Evolutionary conservation across 2,113 vertebrate genomes (phyloP).

Genomic region (Numida meleagris): DNA sequence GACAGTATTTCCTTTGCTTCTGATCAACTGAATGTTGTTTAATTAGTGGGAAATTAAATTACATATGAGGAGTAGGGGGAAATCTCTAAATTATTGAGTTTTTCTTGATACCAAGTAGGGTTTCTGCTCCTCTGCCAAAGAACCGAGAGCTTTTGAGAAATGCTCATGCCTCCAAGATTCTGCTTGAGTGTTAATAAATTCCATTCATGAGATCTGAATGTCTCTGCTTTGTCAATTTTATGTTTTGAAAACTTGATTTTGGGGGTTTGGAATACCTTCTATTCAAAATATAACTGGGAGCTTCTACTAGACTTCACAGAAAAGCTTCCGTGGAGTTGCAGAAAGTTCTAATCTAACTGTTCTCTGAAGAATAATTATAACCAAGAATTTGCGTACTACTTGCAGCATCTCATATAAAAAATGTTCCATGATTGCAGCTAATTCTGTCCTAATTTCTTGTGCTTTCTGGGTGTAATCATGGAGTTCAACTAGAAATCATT

Average conservation of each 20-base stretch:
- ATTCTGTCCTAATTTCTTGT: background rate
- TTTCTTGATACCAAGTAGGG: background rate
- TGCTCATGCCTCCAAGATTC: background rate
- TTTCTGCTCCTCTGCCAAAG: background rate
- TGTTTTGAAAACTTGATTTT: background rate
- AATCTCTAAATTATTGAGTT: background rate
- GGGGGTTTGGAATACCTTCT: background rate
- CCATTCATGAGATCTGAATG: background rate
- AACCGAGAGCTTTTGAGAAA: background rate
- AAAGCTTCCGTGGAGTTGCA: background rate
- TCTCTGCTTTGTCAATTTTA: background rate
- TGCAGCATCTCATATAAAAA: background rate
- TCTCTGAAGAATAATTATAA: background rate
- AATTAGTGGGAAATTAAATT: background rate
- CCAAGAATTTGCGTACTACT: background rate
- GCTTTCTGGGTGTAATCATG: background rate
- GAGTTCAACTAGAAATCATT: background rate
- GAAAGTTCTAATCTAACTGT: background rate
- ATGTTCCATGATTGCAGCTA: background rate
- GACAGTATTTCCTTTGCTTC: background rate
- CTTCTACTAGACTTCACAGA: background rate
- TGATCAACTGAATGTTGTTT: background rate
- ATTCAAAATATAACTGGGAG: background rate
- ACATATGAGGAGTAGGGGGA: background rate
- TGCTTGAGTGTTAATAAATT: background rate